Evolutionary conservation across 1,140 invertebrate genomes (phyloP), one percentile per base, ranked within the genome.

Genomic region (Drosophila auraria): DNA sequence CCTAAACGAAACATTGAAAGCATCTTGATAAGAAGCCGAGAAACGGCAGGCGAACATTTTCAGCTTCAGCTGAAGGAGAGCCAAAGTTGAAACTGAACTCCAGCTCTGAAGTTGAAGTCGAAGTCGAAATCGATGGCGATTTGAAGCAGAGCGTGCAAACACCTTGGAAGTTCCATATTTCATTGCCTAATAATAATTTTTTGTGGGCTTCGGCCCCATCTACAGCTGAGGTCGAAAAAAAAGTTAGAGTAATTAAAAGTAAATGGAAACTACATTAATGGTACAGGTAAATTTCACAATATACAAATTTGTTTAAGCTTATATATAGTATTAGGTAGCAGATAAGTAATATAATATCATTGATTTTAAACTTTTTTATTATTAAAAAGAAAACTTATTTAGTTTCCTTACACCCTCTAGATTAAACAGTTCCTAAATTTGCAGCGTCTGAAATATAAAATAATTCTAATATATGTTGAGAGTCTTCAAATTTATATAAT

Each of bases 1-100:
- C 79, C 87, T 90, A 90, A 90, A 91, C 87, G 86, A 83, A 83
- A 90, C 71, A 90, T 90, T 86, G 86, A 82, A 90, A 82, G 86
- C 86, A 90, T 90, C 86, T 90, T 90, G 86, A 90, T 90, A 90
- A 90, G 82, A 38, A 25, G 17, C 38, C 56, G 25, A 53, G 68
- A 73, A 74, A 74, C 71, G 71, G 71, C 71, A 74, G 71, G 71
- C 71, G 70, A 74, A 59, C 78, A 50, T 63, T 58, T 72, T 40
- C 17, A 33, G 33, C 40, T 50, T 50, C 17, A 33, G 33, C 40
- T 58, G 20, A 44, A 58, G 69, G 65, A 72, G 69, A 70, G 44
- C 47, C n/a, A 27, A 47, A 60, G 66, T 54, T 69, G 64, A 17
- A 63, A 11, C 51, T 23, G 36, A 71, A 57, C 27, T 44, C 38